A percentile compares a stretch with the other conserved stretches of the same genome.
Conservation (phyloP, 2,113 vertebrate genomes). For the Apodemus sylvaticus region DNA sequence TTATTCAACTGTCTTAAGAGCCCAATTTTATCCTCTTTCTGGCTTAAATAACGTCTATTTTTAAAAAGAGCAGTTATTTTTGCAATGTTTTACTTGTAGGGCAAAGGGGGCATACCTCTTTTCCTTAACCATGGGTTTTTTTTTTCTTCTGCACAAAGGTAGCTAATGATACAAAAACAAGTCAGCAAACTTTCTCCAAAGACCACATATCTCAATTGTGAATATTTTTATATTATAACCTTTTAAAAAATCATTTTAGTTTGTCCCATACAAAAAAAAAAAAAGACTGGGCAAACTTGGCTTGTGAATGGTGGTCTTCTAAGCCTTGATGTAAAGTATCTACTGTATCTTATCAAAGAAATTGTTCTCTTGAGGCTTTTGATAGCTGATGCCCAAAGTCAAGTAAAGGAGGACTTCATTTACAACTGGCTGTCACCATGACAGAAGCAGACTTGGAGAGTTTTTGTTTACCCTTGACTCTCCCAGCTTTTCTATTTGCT, state of each 20-base stretch:
- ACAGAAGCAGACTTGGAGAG: slow-evolving; percentile 41
- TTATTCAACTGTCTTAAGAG: slow-evolving; percentile 11
- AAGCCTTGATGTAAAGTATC: slow-evolving; percentile 23
- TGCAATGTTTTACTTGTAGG: slow-evolving; percentile 64
- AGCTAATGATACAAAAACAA: slow-evolving; percentile 71
- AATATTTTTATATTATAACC: background rate
- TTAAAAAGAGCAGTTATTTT: slow-evolving; percentile 14
- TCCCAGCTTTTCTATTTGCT: slow-evolving; percentile 15
- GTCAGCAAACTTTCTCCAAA: slow-evolving; percentile 40
- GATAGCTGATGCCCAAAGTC: background rate
- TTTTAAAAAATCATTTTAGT: slow-evolving; percentile 45
- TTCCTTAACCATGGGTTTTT: slow-evolving; percentile 70
- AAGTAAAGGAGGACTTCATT: slow-evolving; percentile 7
- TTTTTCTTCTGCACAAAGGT: slow-evolving; percentile 71
- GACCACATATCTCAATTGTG: slow-evolving; percentile 25
- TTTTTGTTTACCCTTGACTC: slow-evolving; percentile 4
- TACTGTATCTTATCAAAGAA: slow-evolving; percentile 4
- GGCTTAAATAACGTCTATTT: background rate
- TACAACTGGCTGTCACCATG: background rate
- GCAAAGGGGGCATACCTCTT: slow-evolving; percentile 19
- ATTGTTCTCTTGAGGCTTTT: slow-evolving; percentile 46
- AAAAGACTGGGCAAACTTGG: background rate
- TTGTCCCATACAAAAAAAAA: slow-evolving; percentile 20
- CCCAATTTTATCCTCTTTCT: background rate
- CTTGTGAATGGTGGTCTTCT: background rate